A percentile compares a stretch with the other conserved stretches of the same genome.
Evolutionary conservation across 2,888 invertebrate genomes (phyloP).

Genomic region (Macrophya alboannulata): DNA sequence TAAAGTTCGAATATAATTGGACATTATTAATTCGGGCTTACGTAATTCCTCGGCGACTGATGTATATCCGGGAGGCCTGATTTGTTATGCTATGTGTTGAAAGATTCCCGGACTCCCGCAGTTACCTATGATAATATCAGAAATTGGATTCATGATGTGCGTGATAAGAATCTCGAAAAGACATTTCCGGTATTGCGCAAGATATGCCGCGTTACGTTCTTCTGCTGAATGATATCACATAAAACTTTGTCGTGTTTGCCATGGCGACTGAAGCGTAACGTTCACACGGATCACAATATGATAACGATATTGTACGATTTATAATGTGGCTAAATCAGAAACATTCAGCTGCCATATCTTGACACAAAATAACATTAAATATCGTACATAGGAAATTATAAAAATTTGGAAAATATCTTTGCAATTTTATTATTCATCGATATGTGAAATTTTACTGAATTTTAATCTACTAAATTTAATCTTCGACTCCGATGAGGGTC

Average conservation of each 20-base stretch:
- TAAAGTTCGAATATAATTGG: not conserved
- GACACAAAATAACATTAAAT: not conserved
- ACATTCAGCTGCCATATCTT: not conserved
- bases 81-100: slow-evolving; percentile 31
- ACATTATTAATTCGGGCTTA: slow-evolving; percentile 8
- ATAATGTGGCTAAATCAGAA: not conserved
- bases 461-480: no score
- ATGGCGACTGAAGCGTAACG: not conserved
- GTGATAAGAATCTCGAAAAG: slow-evolving; percentile 40
- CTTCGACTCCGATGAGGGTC: not conserved
- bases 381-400: no score
- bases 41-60: not conserved
- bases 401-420: no score
- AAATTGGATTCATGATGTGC: slow-evolving; percentile 33
- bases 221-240: slow-evolving; percentile 13
- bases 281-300: slow-evolving; percentile 16
- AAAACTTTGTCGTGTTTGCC: not conserved
- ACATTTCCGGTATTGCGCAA: slow-evolving; percentile 45
- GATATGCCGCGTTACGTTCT: slow-evolving; percentile 8
- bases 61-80: slow-evolving; percentile 23
- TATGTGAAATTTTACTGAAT: no score
- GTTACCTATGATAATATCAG: slow-evolving; percentile 2
- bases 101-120: slow-evolving; percentile 26
- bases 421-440: no score
- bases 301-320: not conserved